These are phyloP conservation scores for Melieria omissa DNA, from an alignment of 2,888 invertebrate species.

Conservation along the genomic window DNA sequence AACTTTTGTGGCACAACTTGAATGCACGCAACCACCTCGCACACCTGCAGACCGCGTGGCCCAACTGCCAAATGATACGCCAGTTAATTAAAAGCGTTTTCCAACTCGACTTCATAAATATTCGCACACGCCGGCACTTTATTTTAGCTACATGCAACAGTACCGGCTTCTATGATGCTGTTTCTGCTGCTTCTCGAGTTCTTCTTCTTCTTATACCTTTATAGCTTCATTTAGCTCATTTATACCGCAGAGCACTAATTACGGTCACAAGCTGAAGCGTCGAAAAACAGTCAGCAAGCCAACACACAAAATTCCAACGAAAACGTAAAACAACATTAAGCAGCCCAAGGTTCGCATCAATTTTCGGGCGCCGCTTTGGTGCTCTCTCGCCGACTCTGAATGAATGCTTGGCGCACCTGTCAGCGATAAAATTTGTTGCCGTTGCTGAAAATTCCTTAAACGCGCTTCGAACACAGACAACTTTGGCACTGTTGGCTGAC, in stretches of 20 bases:
- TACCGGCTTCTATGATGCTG: no score
- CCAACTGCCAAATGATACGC: constrained; percentile 33
- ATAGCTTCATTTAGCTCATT: constrained; percentile 48
- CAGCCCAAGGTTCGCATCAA: no score
- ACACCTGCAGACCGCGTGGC: neutral
- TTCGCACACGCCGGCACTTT: neutral
- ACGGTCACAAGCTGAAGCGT: constrained; percentile 14
- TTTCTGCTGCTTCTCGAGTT: no score
- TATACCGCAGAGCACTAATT: constrained; percentile 43
- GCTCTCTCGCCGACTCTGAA: no score
- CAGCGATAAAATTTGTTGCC: no score
- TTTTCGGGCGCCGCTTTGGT: no score
- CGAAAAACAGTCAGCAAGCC: constrained; percentile 1
- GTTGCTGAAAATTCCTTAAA: neutral
- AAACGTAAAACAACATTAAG: no score
- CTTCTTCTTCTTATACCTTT: constrained; percentile 30
- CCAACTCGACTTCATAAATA: constrained; percentile 46
- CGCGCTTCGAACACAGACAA: no score
- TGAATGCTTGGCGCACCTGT: no score
- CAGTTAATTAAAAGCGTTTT: constrained; percentile 48
- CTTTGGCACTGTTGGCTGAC: no score
- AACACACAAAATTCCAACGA: neutral
- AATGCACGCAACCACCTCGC: no score
- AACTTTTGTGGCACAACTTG: no score
- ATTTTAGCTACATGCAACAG: neutral